Base-by-base conservation (phyloP, 1,140 invertebrate species). In the Lordiphosa clarofinis region DNA sequence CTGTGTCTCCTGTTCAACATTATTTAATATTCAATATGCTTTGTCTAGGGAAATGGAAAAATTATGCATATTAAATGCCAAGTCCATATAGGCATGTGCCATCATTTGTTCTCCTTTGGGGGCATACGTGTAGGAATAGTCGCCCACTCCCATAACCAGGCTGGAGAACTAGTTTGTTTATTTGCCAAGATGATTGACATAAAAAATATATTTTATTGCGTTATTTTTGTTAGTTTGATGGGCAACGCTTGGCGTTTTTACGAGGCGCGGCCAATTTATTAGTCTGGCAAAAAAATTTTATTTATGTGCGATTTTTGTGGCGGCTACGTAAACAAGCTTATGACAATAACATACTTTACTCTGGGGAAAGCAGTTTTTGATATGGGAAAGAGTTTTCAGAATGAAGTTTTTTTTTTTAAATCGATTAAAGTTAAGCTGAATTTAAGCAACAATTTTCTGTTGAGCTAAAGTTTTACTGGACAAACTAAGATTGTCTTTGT, bases 21-120 rank as follows among this genome's bases (percentile, higher is more conserved):
- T 81, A 81, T 81, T 81, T 81, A 81, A 81, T 81, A 81, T 81
- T 81, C 76, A 81, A 81, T 81, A 81, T 81, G 76, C 76, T 82
- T 76, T 72, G 67, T 76, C 67, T 60, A 61, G 62, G 61, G 76
- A 81, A 81, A 81, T 81, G 76, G 67, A 76, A 73, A 81, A 81
- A 81, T 81, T 81, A 81, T 81, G 76, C 76, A 81, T 82, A 82
- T 81, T 81, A 81, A 82, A 81, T 76, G 76, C 36, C 56, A 60
- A 58, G 60, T 47, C 47, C 37, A 67, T 52, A 43, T n/a, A 44
- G 62, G 37, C 68, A 72, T 78, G 63, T 78, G 56, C 40, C 52
- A 40, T 54, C 39, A 52, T 63, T 66, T 35, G 37, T 55, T 42
- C 33, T 28, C 10, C 46, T 21, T 46, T 31, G 56, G 46, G 35